Percentiles rank a stretch among this genome's conserved stretches.
phyloP scores from a whole-genome alignment of 1,140 invertebrate species.

The Apolygus lucorum region DNA sequence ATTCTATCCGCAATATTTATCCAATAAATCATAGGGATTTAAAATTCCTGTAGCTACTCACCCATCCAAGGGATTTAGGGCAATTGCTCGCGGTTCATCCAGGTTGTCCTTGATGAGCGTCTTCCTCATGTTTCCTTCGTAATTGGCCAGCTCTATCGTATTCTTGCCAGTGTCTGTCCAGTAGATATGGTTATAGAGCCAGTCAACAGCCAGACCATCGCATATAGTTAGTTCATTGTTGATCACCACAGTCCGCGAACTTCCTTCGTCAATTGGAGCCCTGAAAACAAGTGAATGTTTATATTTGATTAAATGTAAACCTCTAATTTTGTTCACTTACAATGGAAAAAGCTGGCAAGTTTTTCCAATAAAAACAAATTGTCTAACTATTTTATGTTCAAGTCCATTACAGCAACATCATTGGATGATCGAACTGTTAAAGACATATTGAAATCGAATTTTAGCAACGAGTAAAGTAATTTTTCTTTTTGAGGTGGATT shows the following conservation, averaged over 20 bases:
- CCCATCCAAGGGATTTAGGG: slow-evolving; percentile 89
- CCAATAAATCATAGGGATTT: no score
- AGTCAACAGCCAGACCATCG: slow-evolving; percentile 71
- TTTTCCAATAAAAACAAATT: no score
- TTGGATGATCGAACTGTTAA: no score
- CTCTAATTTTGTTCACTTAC: background rate
- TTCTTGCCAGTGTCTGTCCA: slow-evolving; percentile 91
- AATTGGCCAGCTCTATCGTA: slow-evolving; percentile 79
- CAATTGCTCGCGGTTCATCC: slow-evolving; percentile 91
- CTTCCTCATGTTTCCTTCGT: slow-evolving; percentile 82
- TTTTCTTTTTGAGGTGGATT: no score
- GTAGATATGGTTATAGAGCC: slow-evolving; percentile 81
- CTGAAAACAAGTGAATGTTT: slow-evolving; percentile 40
- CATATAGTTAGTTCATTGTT: slow-evolving; percentile 67
- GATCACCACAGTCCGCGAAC: slow-evolving; percentile 69
- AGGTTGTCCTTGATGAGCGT: slow-evolving; percentile 72
- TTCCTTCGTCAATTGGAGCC: slow-evolving; percentile 84
- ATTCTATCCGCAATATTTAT: no score
- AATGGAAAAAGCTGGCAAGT: no score
- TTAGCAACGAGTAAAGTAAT: no score
- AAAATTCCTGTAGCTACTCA: slow-evolving; percentile 38
- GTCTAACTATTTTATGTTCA: no score
- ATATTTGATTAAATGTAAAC: background rate
- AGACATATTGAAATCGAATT: no score
- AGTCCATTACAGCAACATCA: no score